Conservation (phyloP, 1,140 invertebrate species). For the Chelonus insularis region DNA sequence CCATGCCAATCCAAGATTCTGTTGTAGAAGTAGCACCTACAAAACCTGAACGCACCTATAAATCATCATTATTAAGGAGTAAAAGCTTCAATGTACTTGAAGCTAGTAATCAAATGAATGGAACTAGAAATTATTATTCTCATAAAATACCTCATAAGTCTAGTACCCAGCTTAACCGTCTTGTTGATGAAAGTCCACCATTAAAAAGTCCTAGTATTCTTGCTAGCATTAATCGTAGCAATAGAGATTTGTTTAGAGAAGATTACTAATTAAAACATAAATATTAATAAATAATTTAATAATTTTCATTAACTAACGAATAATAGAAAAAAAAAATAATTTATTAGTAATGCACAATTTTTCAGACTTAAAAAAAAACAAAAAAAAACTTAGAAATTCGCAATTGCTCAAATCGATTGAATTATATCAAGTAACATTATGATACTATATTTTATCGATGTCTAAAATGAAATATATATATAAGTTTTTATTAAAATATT, state of each 20-base stretch:
- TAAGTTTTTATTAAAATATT: too few relatives aligned
- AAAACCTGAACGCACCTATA: slow-evolving; percentile 76
- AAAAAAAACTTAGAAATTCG: too few relatives aligned
- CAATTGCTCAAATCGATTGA: too few relatives aligned
- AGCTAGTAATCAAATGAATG: slow-evolving; percentile 47
- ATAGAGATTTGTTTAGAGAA: slow-evolving; percentile 69
- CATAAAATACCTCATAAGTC: slow-evolving; percentile 70
- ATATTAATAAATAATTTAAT: too few relatives aligned
- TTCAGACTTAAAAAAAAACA: too few relatives aligned
- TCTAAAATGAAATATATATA: too few relatives aligned
- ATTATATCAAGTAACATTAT: too few relatives aligned
- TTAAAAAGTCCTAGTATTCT: slow-evolving; percentile 83
- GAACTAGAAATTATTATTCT: slow-evolving; percentile 54
- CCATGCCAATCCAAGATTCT: slow-evolving; percentile 30
- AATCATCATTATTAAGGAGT: slow-evolving; percentile 72
- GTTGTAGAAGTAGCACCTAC: slow-evolving; percentile 62
- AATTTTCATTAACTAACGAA: too few relatives aligned
- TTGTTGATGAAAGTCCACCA: slow-evolving; percentile 72
- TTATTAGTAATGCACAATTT: too few relatives aligned
- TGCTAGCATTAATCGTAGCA: slow-evolving; percentile 79
- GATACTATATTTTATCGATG: too few relatives aligned
- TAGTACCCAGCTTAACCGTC: slow-evolving; percentile 71
- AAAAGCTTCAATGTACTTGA: slow-evolving; percentile 81
- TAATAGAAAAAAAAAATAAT: too few relatives aligned
- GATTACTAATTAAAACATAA: slow-evolving; percentile 8